Evolutionary conservation across 2,113 vertebrate species (phyloP).

Genomic region (Gallinago jamesoni): DNA sequence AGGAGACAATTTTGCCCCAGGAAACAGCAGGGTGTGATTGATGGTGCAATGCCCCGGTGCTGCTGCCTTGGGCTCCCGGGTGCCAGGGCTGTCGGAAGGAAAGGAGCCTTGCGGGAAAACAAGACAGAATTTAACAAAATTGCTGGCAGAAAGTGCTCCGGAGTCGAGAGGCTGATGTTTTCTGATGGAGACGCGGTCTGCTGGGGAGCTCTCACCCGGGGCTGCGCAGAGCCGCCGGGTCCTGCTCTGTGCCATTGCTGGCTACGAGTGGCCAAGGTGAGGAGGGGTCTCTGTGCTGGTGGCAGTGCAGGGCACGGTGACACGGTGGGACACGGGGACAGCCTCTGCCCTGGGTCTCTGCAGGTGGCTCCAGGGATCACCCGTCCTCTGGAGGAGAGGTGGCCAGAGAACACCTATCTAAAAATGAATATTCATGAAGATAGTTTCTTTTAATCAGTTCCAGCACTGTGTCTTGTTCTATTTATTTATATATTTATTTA

Average conservation of each 20-base stretch:
- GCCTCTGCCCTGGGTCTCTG: accelerated
- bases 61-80: not conserved
- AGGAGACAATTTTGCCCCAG: not conserved
- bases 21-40: not conserved
- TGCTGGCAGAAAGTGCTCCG: accelerated
- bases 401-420: accelerated
- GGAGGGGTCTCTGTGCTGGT: not conserved
- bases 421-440: not conserved
- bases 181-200: not conserved
- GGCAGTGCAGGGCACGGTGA: accelerated
- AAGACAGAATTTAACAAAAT: not conserved
- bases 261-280: not conserved
- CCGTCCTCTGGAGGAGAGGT: not conserved
- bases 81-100: accelerated
- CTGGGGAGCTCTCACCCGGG: not conserved
- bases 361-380: not conserved
- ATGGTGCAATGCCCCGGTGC: accelerated
- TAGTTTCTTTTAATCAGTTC: not conserved
- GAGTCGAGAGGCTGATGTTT: not conserved
- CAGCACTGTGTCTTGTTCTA: accelerated
- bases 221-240: accelerated
- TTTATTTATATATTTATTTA: not conserved
- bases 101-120: not conserved
- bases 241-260: not conserved
- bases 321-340: too few relatives aligned